These are phyloP conservation scores for Erannis defoliaria DNA, from an alignment of 2,888 invertebrate species.

Conservation along the genomic window DNA sequence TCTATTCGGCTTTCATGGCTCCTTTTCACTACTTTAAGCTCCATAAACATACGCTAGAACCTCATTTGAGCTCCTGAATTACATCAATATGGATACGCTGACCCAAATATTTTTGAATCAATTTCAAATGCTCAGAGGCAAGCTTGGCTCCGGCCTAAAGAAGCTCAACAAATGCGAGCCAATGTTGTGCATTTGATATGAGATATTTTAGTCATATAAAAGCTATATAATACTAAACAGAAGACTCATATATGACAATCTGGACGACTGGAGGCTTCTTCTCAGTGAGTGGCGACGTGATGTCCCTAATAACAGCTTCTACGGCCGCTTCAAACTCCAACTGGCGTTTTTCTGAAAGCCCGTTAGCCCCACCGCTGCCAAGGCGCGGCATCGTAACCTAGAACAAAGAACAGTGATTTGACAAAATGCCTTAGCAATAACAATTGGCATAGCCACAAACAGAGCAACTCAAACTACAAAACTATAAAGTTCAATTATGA, in stretches of 20 bases:
- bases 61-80: conserved; percentile 5
- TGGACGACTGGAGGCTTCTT: conserved; percentile 90
- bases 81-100: conserved; percentile 5
- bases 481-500: conserved; percentile 1
- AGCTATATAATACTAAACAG: conserved; percentile 85
- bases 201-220: conserved; percentile 29
- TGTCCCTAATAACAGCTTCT: conserved; percentile 91
- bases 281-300: conserved; percentile 88
- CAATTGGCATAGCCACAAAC: conserved; percentile 11
- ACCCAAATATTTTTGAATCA: conserved; percentile 21
- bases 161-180: conserved; percentile 22
- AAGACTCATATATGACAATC: conserved; percentile 95
- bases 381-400: conserved; percentile 92
- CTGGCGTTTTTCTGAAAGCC: conserved; percentile 83
- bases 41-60: conserved; percentile 1
- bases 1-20: not conserved
- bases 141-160: conserved; percentile 23
- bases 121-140: not conserved
- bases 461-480: conserved; percentile 10
- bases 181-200: conserved; percentile 31
- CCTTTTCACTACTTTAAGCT: not conserved
- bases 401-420: conserved; percentile 52
- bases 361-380: conserved; percentile 74
- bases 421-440: conserved; percentile 8
- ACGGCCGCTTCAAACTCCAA: conserved; percentile 92